Base-by-base conservation (phyloP, 2,888 invertebrate genomes). In the Molanna angustata region DNA sequence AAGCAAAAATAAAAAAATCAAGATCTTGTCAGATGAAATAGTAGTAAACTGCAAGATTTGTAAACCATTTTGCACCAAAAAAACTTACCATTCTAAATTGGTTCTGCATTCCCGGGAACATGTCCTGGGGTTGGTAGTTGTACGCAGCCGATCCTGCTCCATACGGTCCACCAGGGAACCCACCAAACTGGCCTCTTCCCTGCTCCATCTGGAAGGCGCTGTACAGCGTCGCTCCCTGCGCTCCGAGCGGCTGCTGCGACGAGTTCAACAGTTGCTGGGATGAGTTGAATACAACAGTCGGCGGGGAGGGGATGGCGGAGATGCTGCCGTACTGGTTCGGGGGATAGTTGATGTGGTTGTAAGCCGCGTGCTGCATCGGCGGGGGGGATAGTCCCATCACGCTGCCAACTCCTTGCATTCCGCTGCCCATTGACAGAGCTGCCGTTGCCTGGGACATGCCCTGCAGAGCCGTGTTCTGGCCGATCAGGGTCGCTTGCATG, bases 291-390 rank as follows among this genome's bases (percentile, higher is more conserved):
- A 89, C 74, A 49, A 91, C 86, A 11, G 89, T 87, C 17, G 88
- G 87, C 14, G 93, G 92, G 48, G 91, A 92, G 22, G 93, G 92
- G 58, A 93, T 90, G 20, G 91, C 88, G 16, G 91, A 85, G 67
- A 92, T 84, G 43, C 84, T 83, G 48, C 88, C 87, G 63, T 86
- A 91, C 54, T 88, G 88, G 19, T 73, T 75, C 64, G 88, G 86
- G 73, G 83, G 84, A 69, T 88, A 90, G 64, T 83, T 82, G 55
- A 86, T 80, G 65, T 86, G 86, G 64, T 82, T 82, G 66, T 79
- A 82, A 21, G 72, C 62, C 60, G 78, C 81, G 60, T 80, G 83
- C n/a, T n/a, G n/a, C 56, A 84, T 82, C 11, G 79, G 79, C 2
- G 86, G 85, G 22, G 86, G 85, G 11, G 82, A 82, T 11, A 80